Evolutionary conservation across 2,113 vertebrate species (phyloP).

Genomic region (Glaucomys volans): DNA sequence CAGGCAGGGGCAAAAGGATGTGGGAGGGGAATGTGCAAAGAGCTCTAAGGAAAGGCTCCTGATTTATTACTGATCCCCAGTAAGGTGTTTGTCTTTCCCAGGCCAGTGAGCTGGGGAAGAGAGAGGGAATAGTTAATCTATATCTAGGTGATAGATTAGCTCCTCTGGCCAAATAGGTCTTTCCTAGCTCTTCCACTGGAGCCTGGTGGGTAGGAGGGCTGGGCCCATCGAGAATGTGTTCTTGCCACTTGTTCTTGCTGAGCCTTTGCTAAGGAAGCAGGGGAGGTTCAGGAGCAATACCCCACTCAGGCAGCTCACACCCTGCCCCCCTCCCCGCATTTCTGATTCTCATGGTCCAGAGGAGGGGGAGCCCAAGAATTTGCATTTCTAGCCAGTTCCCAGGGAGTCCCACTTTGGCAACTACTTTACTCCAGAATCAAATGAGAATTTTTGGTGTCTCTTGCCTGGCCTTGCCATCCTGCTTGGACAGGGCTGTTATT

Average conservation of each 20-base stretch:
- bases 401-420: not conserved
- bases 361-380: not conserved
- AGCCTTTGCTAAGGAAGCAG: not conserved
- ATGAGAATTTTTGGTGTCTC: not conserved
- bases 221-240: not conserved
- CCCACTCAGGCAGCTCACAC: not conserved
- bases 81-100: slow-evolving; percentile 71
- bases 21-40: not conserved
- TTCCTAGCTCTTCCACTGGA: not conserved
- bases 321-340: not conserved
- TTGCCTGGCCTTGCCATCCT: not conserved
- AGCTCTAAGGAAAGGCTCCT: not conserved
- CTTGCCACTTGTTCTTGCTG: too few species aligned
- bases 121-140: slow-evolving; percentile 44
- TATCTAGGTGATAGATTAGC: slow-evolving; percentile 51
- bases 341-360: not conserved
- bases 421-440: not conserved
- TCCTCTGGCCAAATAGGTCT: not conserved
- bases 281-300: not conserved
- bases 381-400: not conserved
- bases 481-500: not conserved
- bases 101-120: not conserved
- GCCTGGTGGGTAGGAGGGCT: not conserved
- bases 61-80: slow-evolving; percentile 50
- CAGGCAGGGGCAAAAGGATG: not conserved